Evolutionary conservation across 2,888 invertebrate species (phyloP).

Genomic region (Cactoblastis cactorum): DNA sequence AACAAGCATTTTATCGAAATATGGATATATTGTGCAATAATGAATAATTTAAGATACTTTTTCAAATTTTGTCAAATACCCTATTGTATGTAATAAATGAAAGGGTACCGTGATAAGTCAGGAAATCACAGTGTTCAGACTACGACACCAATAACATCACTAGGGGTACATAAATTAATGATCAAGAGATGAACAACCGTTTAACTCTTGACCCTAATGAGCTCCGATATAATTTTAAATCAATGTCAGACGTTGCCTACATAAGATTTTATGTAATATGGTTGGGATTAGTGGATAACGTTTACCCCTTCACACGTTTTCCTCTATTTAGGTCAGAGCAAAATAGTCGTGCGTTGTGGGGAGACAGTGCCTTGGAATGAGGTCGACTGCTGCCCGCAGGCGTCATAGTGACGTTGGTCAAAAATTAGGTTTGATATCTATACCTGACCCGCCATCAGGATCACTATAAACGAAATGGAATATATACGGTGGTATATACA

Average conservation of each 20-base stretch:
- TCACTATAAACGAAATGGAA: conserved; percentile 5
- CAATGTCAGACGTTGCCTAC: conserved; percentile 16
- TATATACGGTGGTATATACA: conserved; percentile 2
- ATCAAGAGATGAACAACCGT: conserved; percentile 1
- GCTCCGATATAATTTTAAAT: conserved; percentile 25
- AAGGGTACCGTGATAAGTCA: conserved; percentile 26
- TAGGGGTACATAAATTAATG: conserved; percentile 9
- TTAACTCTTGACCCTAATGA: conserved; percentile 22
- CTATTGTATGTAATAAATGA: conserved; percentile 30
- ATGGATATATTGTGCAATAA: too few species aligned
- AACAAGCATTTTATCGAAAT: too few species aligned
- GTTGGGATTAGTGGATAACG: conserved; percentile 23
- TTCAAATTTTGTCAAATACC: too few species aligned
- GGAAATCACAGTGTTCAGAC: conserved; percentile 11
- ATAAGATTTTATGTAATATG: conserved; percentile 19
- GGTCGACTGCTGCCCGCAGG: conserved; percentile 38
- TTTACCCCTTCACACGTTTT: conserved; percentile 31
- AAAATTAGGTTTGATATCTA: conserved; percentile 24
- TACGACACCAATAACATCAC: not conserved
- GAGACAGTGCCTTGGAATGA: conserved; percentile 44
- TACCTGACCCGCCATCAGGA: not conserved
- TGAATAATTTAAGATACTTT: too few species aligned
- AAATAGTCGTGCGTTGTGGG: conserved; percentile 44
- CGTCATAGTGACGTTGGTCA: conserved; percentile 34
- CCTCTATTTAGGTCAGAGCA: conserved; percentile 55